Conservation (phyloP, 2,113 vertebrate genomes). For the Pyxicephalus adspersus region DNA sequence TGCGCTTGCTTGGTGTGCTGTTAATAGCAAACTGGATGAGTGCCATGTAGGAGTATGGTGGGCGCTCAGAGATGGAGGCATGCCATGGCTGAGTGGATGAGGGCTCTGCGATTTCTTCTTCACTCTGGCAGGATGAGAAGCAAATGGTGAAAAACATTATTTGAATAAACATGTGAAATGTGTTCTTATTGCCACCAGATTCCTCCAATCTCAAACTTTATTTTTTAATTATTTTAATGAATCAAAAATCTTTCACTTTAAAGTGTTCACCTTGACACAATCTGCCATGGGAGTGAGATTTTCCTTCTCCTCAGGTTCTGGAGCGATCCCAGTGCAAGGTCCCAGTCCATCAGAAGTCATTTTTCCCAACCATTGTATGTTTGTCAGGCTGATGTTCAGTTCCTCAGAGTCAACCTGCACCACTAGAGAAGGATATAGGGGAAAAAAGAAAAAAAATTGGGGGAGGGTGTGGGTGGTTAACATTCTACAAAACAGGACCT, state of each 20-base stretch:
- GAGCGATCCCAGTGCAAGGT: constrained; percentile 64
- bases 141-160: neutral
- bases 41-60: constrained; percentile 96
- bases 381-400: constrained; percentile 86
- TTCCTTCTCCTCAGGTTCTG: constrained; percentile 73
- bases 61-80: constrained; percentile 76
- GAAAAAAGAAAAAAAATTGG: neutral
- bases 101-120: constrained; percentile 59
- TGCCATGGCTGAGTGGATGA: constrained; percentile 59
- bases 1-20: constrained; percentile 82
- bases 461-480: neutral
- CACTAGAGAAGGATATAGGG: neutral
- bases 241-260: neutral
- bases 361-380: constrained; percentile 88
- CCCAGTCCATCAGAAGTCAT: constrained; percentile 77
- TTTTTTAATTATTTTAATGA: too few relatives aligned
- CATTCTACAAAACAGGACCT: too few relatives aligned
- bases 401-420: neutral
- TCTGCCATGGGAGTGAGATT: constrained; percentile 67
- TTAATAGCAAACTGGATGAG: constrained; percentile 99
- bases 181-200: too few relatives aligned
- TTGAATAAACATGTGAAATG: too few relatives aligned
- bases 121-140: constrained; percentile 59
- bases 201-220: too few relatives aligned
- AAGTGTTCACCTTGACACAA: constrained; percentile 73